Percentiles rank a stretch among this genome's conserved stretches.
Conservation (phyloP, 2,888 invertebrate species). For the Ochropacha duplaris region DNA sequence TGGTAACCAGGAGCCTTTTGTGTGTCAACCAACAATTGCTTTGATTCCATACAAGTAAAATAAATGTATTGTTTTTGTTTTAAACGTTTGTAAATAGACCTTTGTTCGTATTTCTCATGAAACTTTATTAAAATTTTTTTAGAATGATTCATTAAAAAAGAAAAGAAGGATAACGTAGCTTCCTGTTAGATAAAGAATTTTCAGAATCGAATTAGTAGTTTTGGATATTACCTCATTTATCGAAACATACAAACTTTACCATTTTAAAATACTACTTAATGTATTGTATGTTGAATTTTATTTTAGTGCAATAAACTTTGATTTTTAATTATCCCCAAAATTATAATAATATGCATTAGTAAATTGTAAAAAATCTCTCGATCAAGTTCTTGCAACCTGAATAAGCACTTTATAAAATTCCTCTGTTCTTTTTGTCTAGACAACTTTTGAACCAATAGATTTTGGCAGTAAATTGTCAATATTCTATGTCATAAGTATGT, state of each 20-base stretch:
- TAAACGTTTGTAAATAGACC: neutral
- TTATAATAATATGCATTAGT: too few species aligned
- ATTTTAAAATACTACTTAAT: too few species aligned
- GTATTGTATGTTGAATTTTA: too few species aligned
- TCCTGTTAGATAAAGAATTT: too few species aligned
- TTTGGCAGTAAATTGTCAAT: constrained; percentile 39
- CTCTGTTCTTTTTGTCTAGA: constrained; percentile 40
- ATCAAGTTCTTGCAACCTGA: neutral
- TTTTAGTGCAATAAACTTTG: too few species aligned
- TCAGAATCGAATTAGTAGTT: too few species aligned
- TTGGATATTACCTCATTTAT: too few species aligned
- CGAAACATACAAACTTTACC: too few species aligned
- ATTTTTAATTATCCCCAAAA: too few species aligned
- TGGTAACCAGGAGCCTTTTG: neutral
- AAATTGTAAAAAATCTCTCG: too few species aligned
- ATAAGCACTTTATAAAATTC: neutral
- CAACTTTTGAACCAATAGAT: constrained; percentile 42
- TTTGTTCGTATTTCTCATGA: neutral
- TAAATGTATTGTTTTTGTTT: neutral
- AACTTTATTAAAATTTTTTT: neutral
- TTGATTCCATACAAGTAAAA: neutral
- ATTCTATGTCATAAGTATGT: constrained; percentile 25
- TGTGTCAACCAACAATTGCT: neutral
- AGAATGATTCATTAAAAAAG: neutral
- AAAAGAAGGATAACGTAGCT: too few species aligned